phyloP scores from a whole-genome alignment of 2,888 invertebrate genomes.

The Syrphus vitripennis region DNA sequence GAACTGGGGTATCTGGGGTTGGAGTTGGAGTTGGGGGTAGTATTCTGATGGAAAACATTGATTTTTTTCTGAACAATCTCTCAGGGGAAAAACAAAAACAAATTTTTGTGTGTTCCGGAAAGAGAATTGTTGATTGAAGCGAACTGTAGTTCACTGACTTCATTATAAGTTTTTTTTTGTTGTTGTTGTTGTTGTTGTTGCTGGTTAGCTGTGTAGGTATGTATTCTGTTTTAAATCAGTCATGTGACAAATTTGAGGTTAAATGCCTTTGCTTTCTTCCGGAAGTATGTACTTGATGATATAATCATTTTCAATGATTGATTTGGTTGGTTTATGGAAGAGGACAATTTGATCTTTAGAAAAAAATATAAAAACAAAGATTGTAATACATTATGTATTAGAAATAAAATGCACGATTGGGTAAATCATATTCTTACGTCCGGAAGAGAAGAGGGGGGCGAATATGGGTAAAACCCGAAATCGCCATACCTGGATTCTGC shows the following conservation, averaged over 20 bases:
- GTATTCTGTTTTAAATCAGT: constrained; percentile 16
- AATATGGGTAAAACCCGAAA: no score
- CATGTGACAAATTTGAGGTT: constrained; percentile 31
- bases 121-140: constrained; percentile 51
- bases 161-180: neutral
- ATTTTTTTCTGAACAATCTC: neutral
- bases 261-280: constrained; percentile 4
- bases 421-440: no score
- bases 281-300: constrained; percentile 3
- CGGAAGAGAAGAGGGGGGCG: no score
- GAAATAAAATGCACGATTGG: neutral
- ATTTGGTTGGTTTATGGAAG: neutral
- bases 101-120: neutral
- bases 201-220: neutral
- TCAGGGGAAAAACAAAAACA: neutral
- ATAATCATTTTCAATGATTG: constrained; percentile 6
- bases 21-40: neutral
- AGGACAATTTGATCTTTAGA: neutral
- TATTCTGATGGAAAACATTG: constrained; percentile 11
- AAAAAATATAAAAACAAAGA: neutral
- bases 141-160: constrained; percentile 50
- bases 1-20: neutral
- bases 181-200: neutral
- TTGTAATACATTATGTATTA: neutral
- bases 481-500: no score